These are phyloP conservation scores for Urocitellus parryii DNA, from an alignment of 2,113 vertebrate genomes.

Conservation along the genomic window DNA sequence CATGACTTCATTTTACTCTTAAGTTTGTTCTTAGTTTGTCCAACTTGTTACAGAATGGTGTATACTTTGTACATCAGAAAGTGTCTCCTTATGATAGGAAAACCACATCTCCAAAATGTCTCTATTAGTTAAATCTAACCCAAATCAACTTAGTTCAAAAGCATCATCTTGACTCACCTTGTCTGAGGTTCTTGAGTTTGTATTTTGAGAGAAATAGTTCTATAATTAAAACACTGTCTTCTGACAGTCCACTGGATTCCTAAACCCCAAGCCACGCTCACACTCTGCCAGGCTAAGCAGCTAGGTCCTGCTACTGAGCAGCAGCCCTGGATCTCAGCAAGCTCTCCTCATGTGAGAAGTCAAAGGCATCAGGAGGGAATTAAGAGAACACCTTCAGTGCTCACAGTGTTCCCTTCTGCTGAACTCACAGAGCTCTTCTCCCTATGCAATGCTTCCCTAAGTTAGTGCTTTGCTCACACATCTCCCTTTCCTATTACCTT, in stretches of 20 bases:
- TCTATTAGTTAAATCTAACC: too few species aligned
- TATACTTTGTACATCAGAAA: too few species aligned
- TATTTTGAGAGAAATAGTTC: neutral
- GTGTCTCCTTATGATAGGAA: too few species aligned
- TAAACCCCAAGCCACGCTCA: neutral
- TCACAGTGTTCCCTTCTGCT: neutral
- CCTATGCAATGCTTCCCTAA: neutral
- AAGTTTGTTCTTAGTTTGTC: too few species aligned
- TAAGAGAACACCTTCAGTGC: too few species aligned
- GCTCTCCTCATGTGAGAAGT: neutral
- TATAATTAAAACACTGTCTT: neutral
- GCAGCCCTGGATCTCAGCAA: neutral
- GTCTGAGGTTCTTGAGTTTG: neutral
- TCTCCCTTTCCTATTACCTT: neutral
- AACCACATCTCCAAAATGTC: too few species aligned
- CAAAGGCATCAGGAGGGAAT: neutral
- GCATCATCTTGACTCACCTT: neutral
- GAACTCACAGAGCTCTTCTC: neutral
- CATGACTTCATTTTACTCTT: too few species aligned
- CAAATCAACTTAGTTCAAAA: too few species aligned
- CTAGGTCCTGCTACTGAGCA: neutral
- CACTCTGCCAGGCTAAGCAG: neutral
- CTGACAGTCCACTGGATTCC: neutral
- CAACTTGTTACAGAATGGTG: too few species aligned
- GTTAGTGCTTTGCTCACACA: neutral